Conservation (phyloP, 1,140 invertebrate species). For the Hyles vespertilio region DNA sequence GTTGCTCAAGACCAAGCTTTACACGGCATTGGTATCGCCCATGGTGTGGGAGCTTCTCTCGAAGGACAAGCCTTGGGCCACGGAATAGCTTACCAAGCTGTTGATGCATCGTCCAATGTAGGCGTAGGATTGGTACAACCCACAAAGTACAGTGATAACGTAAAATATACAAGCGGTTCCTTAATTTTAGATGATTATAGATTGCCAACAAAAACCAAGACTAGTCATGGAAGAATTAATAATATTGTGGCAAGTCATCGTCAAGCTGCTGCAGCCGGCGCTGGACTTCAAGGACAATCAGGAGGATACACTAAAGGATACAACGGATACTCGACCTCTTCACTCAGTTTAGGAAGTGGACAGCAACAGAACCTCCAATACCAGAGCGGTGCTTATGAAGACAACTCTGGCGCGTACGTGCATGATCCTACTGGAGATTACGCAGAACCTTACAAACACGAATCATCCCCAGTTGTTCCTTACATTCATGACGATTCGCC, state of each 20-base stretch:
- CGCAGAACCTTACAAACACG: constrained; percentile 55
- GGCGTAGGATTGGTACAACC: constrained; percentile 45
- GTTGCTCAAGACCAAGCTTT: too few relatives aligned
- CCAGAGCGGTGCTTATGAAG: constrained; percentile 27
- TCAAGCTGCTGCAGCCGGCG: neutral
- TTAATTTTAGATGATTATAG: constrained; percentile 62
- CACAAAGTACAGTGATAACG: constrained; percentile 36
- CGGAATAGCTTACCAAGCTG: neutral
- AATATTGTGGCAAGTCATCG: neutral
- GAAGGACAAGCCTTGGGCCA: neutral
- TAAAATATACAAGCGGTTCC: constrained; percentile 57
- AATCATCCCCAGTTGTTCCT: constrained; percentile 40
- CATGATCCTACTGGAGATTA: constrained; percentile 66
- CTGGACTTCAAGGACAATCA: neutral
- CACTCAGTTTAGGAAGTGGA: neutral
- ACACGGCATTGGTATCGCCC: too few relatives aligned
- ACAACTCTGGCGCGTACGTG: constrained; percentile 53
- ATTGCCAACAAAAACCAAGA: constrained; percentile 33
- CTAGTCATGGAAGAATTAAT: neutral
- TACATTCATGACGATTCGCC: constrained; percentile 43
- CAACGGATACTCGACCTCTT: constrained; percentile 10
- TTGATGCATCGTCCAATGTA: constrained; percentile 12
- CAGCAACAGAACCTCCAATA: constrained; percentile 15
- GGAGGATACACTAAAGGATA: constrained; percentile 5
- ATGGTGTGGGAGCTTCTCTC: too few relatives aligned